phyloP scores from a whole-genome alignment of 1,140 invertebrate species.

The Zaprionus ornatus region DNA sequence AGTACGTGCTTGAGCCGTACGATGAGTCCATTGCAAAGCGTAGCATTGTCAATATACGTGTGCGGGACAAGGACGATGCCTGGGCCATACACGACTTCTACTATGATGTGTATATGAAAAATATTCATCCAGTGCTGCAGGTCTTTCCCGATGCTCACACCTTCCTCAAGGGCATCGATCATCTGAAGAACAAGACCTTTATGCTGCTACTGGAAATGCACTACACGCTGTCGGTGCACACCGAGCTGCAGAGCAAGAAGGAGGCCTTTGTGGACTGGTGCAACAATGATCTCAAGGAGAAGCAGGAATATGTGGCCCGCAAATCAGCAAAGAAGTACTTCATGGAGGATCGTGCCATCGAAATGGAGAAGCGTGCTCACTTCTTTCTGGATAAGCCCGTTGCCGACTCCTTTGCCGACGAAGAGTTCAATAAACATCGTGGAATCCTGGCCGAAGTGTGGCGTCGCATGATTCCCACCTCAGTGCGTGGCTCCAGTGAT shows the following conservation, averaged over 20 bases:
- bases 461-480: slow-evolving; percentile 64
- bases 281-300: slow-evolving; percentile 63
- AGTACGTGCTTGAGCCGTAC: slow-evolving; percentile 55
- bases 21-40: slow-evolving; percentile 75
- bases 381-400: slow-evolving; percentile 57
- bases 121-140: slow-evolving; percentile 68
- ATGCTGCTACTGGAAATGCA: slow-evolving; percentile 76
- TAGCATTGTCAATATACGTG: slow-evolving; percentile 67
- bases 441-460: slow-evolving; percentile 68
- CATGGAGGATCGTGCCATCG: slow-evolving; percentile 71
- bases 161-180: slow-evolving; percentile 66
- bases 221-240: slow-evolving; percentile 69
- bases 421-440: slow-evolving; percentile 56
- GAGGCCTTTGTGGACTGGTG: slow-evolving; percentile 77
- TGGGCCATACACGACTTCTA: slow-evolving; percentile 79
- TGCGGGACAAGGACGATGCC: slow-evolving; percentile 76
- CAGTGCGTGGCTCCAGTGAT: slow-evolving; percentile 62
- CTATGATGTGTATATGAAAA: slow-evolving; percentile 70
- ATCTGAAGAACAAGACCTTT: slow-evolving; percentile 77
- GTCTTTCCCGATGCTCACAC: slow-evolving; percentile 66
- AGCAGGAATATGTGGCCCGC: slow-evolving; percentile 70
- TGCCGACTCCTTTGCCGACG: slow-evolving; percentile 56
- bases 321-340: slow-evolving; percentile 80
- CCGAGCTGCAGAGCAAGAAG: slow-evolving; percentile 65
- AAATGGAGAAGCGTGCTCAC: slow-evolving; percentile 55